phyloP scores from a whole-genome alignment of 2,888 invertebrate genomes.

The Onthophagus sagittarius region DNA sequence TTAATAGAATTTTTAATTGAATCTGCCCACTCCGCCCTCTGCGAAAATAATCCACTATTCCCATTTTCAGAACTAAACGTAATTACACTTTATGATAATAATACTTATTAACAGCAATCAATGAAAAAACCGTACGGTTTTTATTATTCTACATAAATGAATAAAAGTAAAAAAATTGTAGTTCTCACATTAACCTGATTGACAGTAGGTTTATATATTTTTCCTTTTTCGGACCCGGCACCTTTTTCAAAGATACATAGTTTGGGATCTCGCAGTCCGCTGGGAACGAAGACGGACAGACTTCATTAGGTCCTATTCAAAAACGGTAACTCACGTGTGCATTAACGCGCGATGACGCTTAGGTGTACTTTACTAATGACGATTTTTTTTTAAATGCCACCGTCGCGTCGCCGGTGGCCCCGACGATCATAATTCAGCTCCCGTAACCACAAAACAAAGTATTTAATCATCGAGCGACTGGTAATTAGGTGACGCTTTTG shows the following conservation, averaged over 20 bases:
- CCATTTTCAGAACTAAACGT: not conserved
- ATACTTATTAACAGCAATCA: not conserved
- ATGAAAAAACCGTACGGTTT: not conserved
- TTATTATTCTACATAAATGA: not conserved
- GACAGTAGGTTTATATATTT: not conserved
- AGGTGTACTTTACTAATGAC: not conserved
- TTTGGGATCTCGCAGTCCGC: no score
- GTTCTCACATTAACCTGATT: not conserved
- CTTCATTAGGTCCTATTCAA: not conserved
- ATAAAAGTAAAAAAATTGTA: not conserved
- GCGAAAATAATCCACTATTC: not conserved
- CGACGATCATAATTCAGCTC: not conserved
- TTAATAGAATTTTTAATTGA: constrained; percentile 35
- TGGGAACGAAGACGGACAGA: not conserved
- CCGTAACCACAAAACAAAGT: not conserved
- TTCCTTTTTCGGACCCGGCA: not conserved
- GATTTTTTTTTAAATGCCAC: not conserved
- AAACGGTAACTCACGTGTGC: not conserved
- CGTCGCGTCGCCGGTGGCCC: not conserved
- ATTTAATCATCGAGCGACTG: not conserved
- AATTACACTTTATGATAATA: no score
- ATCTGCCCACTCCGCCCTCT: constrained; percentile 14
- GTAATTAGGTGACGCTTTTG: not conserved
- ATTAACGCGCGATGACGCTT: not conserved
- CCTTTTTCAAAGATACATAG: no score